These are phyloP conservation scores for Forpus xanthops DNA, from an alignment of 2,797 vertebrate genomes.

Conservation along the genomic window DNA sequence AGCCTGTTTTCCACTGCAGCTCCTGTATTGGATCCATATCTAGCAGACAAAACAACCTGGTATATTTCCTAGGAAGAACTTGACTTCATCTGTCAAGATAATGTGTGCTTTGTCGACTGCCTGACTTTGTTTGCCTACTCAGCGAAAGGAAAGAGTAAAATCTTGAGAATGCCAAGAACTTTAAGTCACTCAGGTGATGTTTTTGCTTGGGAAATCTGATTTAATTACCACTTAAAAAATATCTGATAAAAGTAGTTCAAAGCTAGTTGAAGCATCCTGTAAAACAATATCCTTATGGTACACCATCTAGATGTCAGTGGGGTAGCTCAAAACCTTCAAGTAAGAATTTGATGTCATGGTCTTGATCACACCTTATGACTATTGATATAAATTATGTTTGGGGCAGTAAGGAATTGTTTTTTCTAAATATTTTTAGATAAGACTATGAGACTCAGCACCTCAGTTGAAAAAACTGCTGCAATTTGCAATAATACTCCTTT, in stretches of 20 bases:
- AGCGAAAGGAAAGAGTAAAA: background rate
- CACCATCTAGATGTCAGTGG: fast-evolving
- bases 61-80: background rate
- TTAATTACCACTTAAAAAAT: background rate
- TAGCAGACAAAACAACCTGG: background rate
- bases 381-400: background rate
- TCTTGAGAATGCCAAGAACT: background rate
- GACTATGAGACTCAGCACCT: background rate
- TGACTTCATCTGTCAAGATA: constrained; percentile 4
- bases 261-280: background rate
- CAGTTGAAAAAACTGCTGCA: background rate
- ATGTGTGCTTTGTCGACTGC: background rate
- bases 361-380: background rate
- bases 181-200: background rate
- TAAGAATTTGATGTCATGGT: background rate
- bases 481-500: background rate
- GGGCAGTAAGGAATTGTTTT: fast-evolving
- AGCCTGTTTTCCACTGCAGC: background rate
- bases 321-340: background rate
- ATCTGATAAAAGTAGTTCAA: background rate
- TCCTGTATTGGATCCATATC: background rate
- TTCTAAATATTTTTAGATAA: background rate
- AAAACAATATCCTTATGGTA: background rate
- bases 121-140: background rate
- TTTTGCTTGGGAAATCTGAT: background rate